Evolutionary conservation across 2,113 vertebrate species (phyloP), one percentile per base, ranked within the genome.

Genomic region (Vimba vimba): DNA sequence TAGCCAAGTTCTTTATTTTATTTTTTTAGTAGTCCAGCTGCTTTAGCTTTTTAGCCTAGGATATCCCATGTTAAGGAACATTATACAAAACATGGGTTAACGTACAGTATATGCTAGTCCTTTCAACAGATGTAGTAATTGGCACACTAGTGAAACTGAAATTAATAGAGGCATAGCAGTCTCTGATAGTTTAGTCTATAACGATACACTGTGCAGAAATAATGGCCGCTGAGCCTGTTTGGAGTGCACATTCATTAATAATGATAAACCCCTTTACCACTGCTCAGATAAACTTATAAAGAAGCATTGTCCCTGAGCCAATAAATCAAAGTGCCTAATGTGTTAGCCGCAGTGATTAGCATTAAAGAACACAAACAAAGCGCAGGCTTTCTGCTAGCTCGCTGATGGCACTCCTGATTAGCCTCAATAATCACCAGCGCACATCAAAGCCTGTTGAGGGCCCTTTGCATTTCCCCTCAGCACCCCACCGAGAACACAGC

Each of bases 271-370:
- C 47, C 6, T 73, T 83, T 59, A 57, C 17, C 13, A 33, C 81
- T 43, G 66, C 66, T 39, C 81, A 43, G 81, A 83, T 83, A 83
- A 73, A 71, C 78, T 81, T 81, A 73, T 86, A 86, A 73, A 86
- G 52, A 77, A 84, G 71, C 86, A 50, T 68, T 78, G 30, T 77
- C 71, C 57, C 57, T 62, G 25, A 83, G 36, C 33, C 71, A 43
- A 55, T 82, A 79, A 86, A 87, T 87, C 86, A 87, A 83, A 78
- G 73, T 71, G 23, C 50, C 68, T 83, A 83, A 73, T 83, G 81
- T 73, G 81, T 64, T 78, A 79, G 60, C 76, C 57, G 39, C 84
- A 52, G 69, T 78, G 74, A 85, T 85, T 62, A 75, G 83, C 30
- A 68, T 68, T 66, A 39, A 85, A 84, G 50, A 73, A 71, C 81